Percentiles rank a stretch among this genome's conserved stretches.
Conservation (phyloP, 2,113 vertebrate genomes). For the Rafetus swinhoei region DNA sequence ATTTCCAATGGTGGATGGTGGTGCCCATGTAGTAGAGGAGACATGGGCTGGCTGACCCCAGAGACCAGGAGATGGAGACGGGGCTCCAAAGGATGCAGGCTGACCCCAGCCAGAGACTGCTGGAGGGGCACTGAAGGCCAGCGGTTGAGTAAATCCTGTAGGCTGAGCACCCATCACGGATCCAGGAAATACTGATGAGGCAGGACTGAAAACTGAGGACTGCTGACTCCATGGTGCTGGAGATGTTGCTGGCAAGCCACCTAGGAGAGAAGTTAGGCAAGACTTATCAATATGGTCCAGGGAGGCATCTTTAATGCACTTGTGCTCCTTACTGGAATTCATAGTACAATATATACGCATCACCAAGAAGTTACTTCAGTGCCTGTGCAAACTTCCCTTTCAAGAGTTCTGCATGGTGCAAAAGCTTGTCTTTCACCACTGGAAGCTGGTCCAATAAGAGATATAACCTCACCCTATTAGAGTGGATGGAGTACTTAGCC, state of each 20-base stretch:
- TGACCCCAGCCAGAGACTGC: conserved; percentile 84
- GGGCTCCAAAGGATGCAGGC: conserved; percentile 72
- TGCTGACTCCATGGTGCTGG: conserved; percentile 80
- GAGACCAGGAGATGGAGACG: conserved; percentile 73
- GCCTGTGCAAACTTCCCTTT: too few species aligned
- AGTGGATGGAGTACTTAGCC: neutral
- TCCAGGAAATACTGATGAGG: conserved; percentile 65
- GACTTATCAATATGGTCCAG: neutral
- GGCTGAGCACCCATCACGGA: conserved; percentile 67
- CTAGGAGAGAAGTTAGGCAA: conserved; percentile 63
- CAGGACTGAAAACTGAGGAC: conserved; percentile 75
- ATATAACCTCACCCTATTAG: neutral
- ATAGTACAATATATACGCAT: too few species aligned
- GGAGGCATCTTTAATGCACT: neutral
- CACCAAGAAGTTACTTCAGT: too few species aligned
- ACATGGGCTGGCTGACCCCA: conserved; percentile 79
- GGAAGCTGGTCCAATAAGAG: neutral
- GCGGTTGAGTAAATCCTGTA: conserved; percentile 73
- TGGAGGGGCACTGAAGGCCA: conserved; percentile 73
- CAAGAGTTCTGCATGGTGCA: neutral
- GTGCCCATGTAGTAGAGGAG: conserved; percentile 77
- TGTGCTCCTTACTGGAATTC: neutral
- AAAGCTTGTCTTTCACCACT: neutral
- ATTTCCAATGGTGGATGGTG: conserved; percentile 74
- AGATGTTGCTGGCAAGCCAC: conserved; percentile 77